These are phyloP conservation scores for Scyliorhinus canicula DNA, from an alignment of 2,797 vertebrate species.

Conservation along the genomic window DNA sequence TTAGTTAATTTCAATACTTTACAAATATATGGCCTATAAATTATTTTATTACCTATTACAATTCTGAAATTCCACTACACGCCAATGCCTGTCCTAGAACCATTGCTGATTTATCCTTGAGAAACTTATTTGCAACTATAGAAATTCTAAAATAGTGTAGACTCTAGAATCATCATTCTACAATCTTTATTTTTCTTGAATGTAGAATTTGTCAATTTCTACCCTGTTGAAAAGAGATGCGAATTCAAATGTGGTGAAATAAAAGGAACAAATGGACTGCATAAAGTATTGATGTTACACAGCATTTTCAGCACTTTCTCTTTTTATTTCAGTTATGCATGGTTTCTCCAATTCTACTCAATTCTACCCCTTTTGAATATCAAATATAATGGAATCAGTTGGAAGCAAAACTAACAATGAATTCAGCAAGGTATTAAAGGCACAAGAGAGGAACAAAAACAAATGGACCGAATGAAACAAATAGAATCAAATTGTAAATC, in stretches of 20 bases:
- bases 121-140: too few species aligned
- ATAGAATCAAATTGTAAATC: background rate
- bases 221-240: background rate
- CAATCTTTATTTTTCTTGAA: background rate
- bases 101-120: background rate
- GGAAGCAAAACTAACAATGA: background rate
- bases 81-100: background rate
- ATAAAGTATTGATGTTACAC: background rate
- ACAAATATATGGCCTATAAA: background rate
- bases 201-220: background rate
- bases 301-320: background rate
- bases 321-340: background rate
- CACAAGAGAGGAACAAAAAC: background rate
- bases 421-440: background rate
- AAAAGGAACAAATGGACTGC: background rate
- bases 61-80: background rate
- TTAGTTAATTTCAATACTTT: background rate
- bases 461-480: background rate
- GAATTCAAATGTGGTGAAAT: background rate
- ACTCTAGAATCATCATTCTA: background rate
- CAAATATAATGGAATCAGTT: background rate
- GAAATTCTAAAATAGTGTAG: background rate
- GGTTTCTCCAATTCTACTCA: background rate
- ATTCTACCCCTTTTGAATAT: background rate
- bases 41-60: background rate